Conservation (phyloP, 2,888 invertebrate genomes). For the Troilus luridus region DNA sequence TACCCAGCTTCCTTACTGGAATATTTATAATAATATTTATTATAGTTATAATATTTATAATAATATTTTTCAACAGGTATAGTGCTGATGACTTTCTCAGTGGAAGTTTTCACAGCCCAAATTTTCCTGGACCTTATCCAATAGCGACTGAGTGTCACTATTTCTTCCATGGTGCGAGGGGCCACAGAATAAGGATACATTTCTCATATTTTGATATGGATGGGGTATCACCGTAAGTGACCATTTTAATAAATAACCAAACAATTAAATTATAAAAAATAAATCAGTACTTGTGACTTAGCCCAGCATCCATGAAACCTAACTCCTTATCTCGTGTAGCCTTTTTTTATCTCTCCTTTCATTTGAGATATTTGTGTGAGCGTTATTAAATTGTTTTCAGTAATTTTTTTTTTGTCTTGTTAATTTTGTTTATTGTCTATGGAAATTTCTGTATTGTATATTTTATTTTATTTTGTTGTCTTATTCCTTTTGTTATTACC, state of each 20-base stretch:
- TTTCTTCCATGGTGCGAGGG: conserved; percentile 86
- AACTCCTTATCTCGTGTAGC: too few relatives aligned
- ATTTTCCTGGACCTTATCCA: conserved; percentile 92
- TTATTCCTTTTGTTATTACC: too few relatives aligned
- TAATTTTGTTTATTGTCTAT: too few relatives aligned
- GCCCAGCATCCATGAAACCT: too few relatives aligned
- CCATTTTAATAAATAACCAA: background rate
- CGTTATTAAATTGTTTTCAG: too few relatives aligned
- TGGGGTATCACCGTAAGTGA: conserved; percentile 91
- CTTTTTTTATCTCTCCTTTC: too few relatives aligned
- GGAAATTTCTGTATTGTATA: too few relatives aligned
- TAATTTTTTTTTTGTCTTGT: too few relatives aligned
- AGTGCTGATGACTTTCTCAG: conserved; percentile 81
- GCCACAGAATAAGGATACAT: conserved; percentile 85
- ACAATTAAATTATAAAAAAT: background rate
- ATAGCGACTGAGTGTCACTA: conserved; percentile 92
- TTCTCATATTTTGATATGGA: conserved; percentile 95
- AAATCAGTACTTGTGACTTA: too few relatives aligned
- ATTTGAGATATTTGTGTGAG: too few relatives aligned
- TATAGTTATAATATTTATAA: conserved; percentile 84
- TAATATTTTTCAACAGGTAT: conserved; percentile 80
- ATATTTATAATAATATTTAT: background rate
- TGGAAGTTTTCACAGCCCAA: conserved; percentile 89
- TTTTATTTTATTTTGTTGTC: too few relatives aligned
- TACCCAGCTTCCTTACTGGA: too few relatives aligned